Base-by-base conservation (phyloP, 2,113 vertebrate species). In the Nycticryphes semicollaris region DNA sequence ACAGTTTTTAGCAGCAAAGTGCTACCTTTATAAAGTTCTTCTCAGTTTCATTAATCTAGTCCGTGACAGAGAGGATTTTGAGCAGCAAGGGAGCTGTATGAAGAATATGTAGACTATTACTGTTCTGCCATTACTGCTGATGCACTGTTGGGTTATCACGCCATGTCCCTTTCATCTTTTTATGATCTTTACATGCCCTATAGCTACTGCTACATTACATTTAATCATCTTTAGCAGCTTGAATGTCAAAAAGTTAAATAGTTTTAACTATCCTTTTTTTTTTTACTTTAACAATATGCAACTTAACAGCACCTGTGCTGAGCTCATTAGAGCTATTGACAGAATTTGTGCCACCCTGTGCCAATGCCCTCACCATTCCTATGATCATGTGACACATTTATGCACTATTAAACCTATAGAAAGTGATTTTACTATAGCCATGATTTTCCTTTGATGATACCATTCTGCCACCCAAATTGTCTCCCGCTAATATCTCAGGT, bases 181-280 rank as follows among this genome's bases (percentile, higher is more conserved):
- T 96, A 89, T 96, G 86, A 94, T 96, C 93, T 96, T 84, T 96
- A 84, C 84, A 87, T 94, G 90, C 89, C 96, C 87, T 96, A 89
- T 96, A 96, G 92, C 84, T 95, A 95, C 77, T 90, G 80, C 37
- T 93, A 85, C 86, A 73, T 88, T 96, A 53, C 86, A 83, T 97
- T 97, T 97, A 97, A 97, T 96, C 95, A 97, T 97, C 74, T 92
- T 95, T 85, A 96, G 85, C 83, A 96, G 87, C 91, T 89, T 94
- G 91, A 96, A 95, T 93, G 97, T 97, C 92, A 93, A 96, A 94
- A 96, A 96, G 94, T 94, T 97, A 97, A 97, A 95, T 90, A 93
- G 90, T 95, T 96, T 95, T 96, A 95, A 89, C 90, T 89, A 47
- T 39, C 82, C 28, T 57, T 82, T 87, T 96, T 82, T 87, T 96